Conservation (phyloP, 2,888 invertebrate genomes). For the Mimumesa dahlbomi region DNA sequence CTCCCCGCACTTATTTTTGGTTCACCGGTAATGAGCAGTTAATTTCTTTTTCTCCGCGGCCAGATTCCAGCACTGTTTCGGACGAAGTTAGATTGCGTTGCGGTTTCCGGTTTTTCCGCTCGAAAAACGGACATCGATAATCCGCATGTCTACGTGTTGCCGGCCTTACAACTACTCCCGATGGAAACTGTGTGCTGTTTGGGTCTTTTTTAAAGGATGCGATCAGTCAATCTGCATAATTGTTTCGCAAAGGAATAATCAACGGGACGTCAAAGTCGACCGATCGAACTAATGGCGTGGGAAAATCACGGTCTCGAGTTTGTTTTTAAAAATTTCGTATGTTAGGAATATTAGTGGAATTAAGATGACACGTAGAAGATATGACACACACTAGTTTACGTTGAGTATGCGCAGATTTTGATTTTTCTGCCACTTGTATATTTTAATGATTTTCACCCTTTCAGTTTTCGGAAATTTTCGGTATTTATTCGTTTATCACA, state of each 20-base stretch:
- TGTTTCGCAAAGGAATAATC: background rate
- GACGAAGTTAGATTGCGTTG: slow-evolving; percentile 64
- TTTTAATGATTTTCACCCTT: too few relatives aligned
- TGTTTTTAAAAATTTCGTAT: too few relatives aligned
- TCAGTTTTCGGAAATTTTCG: too few relatives aligned
- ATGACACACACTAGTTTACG: too few relatives aligned
- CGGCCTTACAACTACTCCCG: too few relatives aligned
- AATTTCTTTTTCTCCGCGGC: slow-evolving; percentile 53
- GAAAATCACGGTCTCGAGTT: background rate
- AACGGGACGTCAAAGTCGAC: background rate
- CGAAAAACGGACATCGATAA: slow-evolving; percentile 47
- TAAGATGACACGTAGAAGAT: too few relatives aligned
- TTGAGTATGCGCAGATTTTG: too few relatives aligned
- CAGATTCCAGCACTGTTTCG: slow-evolving; percentile 22
- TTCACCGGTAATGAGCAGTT: slow-evolving; percentile 57
- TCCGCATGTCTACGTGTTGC: slow-evolving; percentile 37
- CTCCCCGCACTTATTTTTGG: slow-evolving; percentile 33
- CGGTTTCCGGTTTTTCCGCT: slow-evolving; percentile 58
- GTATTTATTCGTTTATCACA: too few relatives aligned
- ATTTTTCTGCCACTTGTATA: too few relatives aligned
- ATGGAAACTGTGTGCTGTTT: too few relatives aligned
- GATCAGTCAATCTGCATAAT: slow-evolving; percentile 8
- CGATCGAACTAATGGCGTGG: background rate
- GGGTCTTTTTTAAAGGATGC: background rate
- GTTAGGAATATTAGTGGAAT: too few relatives aligned